phyloP scores from a whole-genome alignment of 2,888 invertebrate species.

The Drosophila trichaetosa region DNA sequence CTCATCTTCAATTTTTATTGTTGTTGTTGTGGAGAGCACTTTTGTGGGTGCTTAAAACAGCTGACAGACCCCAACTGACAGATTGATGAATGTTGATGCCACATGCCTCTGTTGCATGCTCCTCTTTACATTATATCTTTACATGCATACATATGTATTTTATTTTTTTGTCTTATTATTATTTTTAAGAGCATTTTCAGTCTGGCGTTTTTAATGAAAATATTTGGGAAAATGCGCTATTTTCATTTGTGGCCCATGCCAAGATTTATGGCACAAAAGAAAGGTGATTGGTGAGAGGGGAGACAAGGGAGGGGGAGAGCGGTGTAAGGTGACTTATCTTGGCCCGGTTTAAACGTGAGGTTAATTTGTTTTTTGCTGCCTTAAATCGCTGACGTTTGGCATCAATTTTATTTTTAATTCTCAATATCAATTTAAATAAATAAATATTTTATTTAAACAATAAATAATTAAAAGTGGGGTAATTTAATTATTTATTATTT shows the following conservation, averaged over 20 bases:
- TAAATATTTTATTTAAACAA: too few species aligned
- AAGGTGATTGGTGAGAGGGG: not conserved
- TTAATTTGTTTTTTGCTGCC: conserved; percentile 54
- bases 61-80: conserved; percentile 81
- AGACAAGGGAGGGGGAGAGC: not conserved
- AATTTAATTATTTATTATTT: not conserved
- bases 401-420: not conserved
- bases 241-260: conserved; percentile 62
- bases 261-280: conserved; percentile 62
- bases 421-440: not conserved
- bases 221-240: conserved; percentile 75
- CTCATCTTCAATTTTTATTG: conserved; percentile 63
- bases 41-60: conserved; percentile 82
- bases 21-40: conserved; percentile 68
- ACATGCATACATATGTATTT: conserved; percentile 7
- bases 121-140: conserved; percentile 32
- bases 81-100: conserved; percentile 80
- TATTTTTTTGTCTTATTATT: conserved; percentile 21
- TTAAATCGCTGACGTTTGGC: conserved; percentile 17
- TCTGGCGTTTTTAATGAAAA: conserved; percentile 74
- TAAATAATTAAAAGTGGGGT: too few species aligned
- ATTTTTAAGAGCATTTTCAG: conserved; percentile 45
- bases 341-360: conserved; percentile 44
- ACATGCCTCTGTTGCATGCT: conserved; percentile 54
- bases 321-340: conserved; percentile 3